Percentiles rank a stretch among this genome's conserved stretches.
phyloP scores from a whole-genome alignment of 2,888 invertebrate species.

The Stramonita haemastoma region DNA sequence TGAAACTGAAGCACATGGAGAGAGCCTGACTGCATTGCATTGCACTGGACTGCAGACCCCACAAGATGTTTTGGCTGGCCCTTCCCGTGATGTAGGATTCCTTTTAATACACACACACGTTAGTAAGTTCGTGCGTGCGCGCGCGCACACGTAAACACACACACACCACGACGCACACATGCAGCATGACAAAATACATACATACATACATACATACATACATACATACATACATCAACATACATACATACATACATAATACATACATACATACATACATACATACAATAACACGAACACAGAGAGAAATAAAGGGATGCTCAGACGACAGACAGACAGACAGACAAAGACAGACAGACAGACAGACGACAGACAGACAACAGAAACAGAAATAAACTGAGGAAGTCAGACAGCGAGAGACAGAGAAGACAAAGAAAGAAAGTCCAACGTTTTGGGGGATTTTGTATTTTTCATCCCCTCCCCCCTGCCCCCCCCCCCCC shows the following conservation, averaged over 20 bases:
- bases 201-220: neutral
- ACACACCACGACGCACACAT: too few relatives aligned
- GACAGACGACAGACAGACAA: neutral
- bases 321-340: too few relatives aligned
- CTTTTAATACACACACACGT: neutral
- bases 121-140: neutral
- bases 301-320: too few relatives aligned
- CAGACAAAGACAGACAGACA: neutral
- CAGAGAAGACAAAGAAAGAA: too few relatives aligned
- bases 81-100: neutral
- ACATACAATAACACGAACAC: too few relatives aligned
- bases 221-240: constrained; percentile 4
- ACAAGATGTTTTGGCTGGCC: neutral
- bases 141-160: neutral
- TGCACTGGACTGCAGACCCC: neutral
- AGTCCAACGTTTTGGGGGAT: too few relatives aligned
- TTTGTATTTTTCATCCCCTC: too few relatives aligned
- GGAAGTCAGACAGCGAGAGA: neutral
- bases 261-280: too few relatives aligned
- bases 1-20: neutral
- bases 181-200: neutral
- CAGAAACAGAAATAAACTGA: neutral
- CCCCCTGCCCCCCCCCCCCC: too few relatives aligned
- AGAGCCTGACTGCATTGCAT: neutral
- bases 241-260: constrained; percentile 13